Percentiles rank a stretch among this genome's conserved stretches.
These are phyloP conservation scores for Micrastur ruficollis DNA, from an alignment of 2,797 vertebrate genomes.

Conservation along the genomic window DNA sequence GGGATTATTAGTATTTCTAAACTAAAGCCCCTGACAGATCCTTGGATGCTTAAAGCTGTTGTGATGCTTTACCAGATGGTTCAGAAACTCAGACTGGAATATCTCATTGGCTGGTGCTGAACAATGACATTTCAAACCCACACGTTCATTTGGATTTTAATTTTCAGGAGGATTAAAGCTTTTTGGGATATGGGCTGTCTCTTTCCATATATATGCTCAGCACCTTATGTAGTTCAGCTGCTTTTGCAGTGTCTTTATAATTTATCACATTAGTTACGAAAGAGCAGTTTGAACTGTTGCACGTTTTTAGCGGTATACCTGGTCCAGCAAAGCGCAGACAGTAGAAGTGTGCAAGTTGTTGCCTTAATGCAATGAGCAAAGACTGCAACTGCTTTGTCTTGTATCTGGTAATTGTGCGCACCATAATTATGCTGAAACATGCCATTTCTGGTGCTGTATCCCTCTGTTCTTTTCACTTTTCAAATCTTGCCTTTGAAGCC, in stretches of 20 bases:
- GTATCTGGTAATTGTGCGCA: background rate
- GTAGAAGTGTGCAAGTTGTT: background rate
- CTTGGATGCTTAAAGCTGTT: constrained; percentile 62
- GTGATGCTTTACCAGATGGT: constrained; percentile 55
- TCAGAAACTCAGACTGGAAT: constrained; percentile 58
- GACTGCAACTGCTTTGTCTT: background rate
- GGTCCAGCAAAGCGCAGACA: background rate
- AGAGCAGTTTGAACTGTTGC: background rate
- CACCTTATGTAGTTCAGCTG: constrained; percentile 41
- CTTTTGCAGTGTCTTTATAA: background rate
- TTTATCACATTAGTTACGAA: background rate
- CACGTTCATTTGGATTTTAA: constrained; percentile 56
- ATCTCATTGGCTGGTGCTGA: constrained; percentile 58
- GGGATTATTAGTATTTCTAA: constrained; percentile 65
- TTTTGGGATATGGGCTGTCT: constrained; percentile 61
- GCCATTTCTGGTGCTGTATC: background rate
- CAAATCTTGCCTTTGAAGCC: background rate
- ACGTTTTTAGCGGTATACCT: background rate
- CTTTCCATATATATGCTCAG: constrained; percentile 47
- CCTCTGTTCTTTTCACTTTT: constrained; percentile 16
- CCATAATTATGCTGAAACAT: background rate
- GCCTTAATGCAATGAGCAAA: accelerated
- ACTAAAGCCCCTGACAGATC: constrained; percentile 66
- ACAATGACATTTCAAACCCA: constrained; percentile 70
- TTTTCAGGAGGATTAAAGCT: constrained; percentile 63